These are phyloP conservation scores for Cyanoderma ruficeps DNA, from an alignment of 2,113 vertebrate genomes.

Conservation along the genomic window DNA sequence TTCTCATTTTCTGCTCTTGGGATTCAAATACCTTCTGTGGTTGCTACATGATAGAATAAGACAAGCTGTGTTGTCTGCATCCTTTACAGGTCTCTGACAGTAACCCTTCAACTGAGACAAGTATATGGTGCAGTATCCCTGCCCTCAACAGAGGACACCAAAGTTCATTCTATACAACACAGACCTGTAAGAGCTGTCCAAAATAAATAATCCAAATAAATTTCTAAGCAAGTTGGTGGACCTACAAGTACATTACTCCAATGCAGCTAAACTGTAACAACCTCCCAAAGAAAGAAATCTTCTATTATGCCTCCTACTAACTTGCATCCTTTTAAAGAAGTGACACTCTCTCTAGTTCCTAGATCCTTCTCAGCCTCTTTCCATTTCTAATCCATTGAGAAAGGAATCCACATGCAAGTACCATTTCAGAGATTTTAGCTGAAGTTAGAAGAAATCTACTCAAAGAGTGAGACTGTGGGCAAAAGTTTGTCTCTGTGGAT, in stretches of 20 bases:
- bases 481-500: not conserved
- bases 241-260: not conserved
- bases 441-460: not conserved
- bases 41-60: not conserved
- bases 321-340: not conserved
- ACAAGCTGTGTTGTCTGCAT: not conserved
- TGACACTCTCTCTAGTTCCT: not conserved
- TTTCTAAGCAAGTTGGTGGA: not conserved
- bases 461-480: not conserved
- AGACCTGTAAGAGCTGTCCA: not conserved
- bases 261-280: not conserved
- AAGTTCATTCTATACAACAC: accelerated
- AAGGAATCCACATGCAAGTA: not conserved
- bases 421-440: not conserved
- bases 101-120: not conserved
- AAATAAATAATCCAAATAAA: not conserved
- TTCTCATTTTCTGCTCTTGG: not conserved
- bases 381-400: not conserved
- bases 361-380: not conserved
- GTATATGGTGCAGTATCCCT: not conserved
- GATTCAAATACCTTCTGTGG: not conserved
- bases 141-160: not conserved
- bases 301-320: not conserved
- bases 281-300: not conserved
- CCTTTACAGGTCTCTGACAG: not conserved